Evolutionary conservation across 1,140 invertebrate genomes (phyloP), one percentile per base, ranked within the genome.

Genomic region (Bombus affinis): DNA sequence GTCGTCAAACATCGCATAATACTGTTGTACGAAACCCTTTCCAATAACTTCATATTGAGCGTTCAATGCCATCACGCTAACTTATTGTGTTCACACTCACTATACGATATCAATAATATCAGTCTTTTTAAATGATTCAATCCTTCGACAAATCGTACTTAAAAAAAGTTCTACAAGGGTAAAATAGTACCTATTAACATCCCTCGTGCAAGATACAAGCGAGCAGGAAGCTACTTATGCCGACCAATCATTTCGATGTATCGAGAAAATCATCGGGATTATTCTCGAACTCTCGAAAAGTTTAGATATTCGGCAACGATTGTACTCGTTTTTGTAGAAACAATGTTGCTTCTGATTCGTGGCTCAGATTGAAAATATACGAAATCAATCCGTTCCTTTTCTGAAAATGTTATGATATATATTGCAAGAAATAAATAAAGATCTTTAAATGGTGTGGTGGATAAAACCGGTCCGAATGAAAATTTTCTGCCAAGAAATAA

Each of bases 1-100:
- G 96, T 99, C 98, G 95, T 99, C 98, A 93, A 99, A 99, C 88
- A 98, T 93, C 59, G 96, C 96, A 95, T 99, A 99, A 95, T 99
- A 99, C 96, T 99, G 98, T 90, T 98, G 97, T 59, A 98, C 98
- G 94, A 99, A 99, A 87, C 97, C 97, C 95, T 98, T 98, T 81
- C 98, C 98, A 93, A 99, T 99, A 53, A 97, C 97, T 93, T 98
- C 98, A 93, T 98, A 99, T 92, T 98, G 97, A 83, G 97, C 97
- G 96, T 99, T 98, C 85, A 99, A 95, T 92, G 97, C 96, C 98
- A 98, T 98, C 86, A 86, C 81, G 72, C 75, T 87, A 83, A 87
- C 78, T 86, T 82, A 42, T 70, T 81, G 66, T 80, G 79, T 83
- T 81, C 71, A 42, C 80, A 78, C 37, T 10, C 44, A 68, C 72